Base-by-base conservation (phyloP, 1,140 invertebrate genomes). In the Ceratosolen fusciceps region DNA sequence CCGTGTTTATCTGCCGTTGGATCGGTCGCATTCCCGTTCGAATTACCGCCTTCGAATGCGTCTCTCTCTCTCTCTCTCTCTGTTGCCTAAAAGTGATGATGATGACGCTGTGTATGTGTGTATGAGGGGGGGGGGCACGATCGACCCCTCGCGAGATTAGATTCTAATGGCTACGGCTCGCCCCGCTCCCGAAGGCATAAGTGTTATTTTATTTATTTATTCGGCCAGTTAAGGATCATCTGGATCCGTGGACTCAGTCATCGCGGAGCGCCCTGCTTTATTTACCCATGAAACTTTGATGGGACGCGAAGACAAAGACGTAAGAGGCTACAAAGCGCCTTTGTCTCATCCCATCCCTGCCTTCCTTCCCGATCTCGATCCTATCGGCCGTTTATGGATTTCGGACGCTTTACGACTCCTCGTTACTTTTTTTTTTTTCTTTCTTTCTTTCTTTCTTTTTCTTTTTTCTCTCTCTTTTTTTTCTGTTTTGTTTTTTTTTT, bases 191-290 rank as follows among this genome's bases (percentile, higher is more conserved):
- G 14, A 34, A 24, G 21, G 3, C 26, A n/a, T 76, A 68, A 76
- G 74, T 54, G 62, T 76, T 76, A 76, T 76, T 76, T 76, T 76
- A 76, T 76, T 76, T 76, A 76, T 76, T 76, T 76, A 67, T 67
- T 56, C 71, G 52, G 19, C 39, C 1, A 47, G 21, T 73, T 76
- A 39, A 34, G 49, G 26, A 39, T n/a, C 19, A n/a, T n/a, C 14
- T 31, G 2, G 31, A 14, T 1, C 34, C 3, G 39, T 26, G 24
- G 19, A 3, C 37, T 47, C 21, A 19, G 9, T 16, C 26, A 10
- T n/a, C n/a, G n/a, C n/a, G n/a, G n/a, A n/a, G n/a, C n/a, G 24
- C 24, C 10, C 8, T 24, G 12, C 67, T 70, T 70, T 49, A 62
- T 74, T 14, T 47, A 60, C n/a, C 19, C 1, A 65, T 10, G 19